Evolutionary conservation across 2,113 vertebrate species (phyloP).

Genomic region (Platichthys stellatus): DNA sequence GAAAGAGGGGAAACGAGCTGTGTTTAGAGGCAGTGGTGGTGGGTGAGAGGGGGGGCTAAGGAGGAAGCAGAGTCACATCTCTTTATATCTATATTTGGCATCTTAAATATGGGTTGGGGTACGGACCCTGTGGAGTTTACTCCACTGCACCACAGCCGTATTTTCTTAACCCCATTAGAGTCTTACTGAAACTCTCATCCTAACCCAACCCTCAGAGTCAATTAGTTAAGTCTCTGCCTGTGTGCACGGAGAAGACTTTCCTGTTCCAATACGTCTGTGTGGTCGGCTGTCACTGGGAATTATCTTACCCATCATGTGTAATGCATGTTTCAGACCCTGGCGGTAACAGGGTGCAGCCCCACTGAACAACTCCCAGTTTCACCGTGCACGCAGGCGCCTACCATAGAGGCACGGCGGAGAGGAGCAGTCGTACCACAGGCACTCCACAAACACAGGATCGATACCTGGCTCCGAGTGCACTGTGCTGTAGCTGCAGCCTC

Average conservation of each 20-base stretch:
- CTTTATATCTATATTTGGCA: slow-evolving; percentile 50
- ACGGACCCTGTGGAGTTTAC: slow-evolving; percentile 18
- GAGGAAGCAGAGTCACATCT: slow-evolving; percentile 23
- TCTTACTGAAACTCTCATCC: slow-evolving; percentile 52
- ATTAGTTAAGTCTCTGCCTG: slow-evolving; percentile 37
- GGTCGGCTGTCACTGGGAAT: slow-evolving; percentile 61
- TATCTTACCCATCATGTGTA: slow-evolving; percentile 39
- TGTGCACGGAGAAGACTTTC: slow-evolving; percentile 32
- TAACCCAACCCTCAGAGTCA: slow-evolving; percentile 41
- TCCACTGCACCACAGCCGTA: slow-evolving; percentile 33
- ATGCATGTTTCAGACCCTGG: slow-evolving; percentile 37
- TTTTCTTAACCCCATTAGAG: slow-evolving; percentile 50
- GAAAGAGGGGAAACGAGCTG: neutral
- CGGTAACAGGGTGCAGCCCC: neutral
- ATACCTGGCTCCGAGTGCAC: neutral
- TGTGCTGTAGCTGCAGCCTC: neutral
- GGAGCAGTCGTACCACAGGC: neutral
- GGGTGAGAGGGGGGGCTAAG: slow-evolving; percentile 11
- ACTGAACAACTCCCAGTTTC: slow-evolving; percentile 24
- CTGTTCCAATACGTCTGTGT: slow-evolving; percentile 54
- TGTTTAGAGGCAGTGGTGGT: slow-evolving; percentile 18
- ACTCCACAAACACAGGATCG: slow-evolving; percentile 11
- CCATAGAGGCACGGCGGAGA: neutral
- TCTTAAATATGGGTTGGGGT: slow-evolving; percentile 51
- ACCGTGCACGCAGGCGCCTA: neutral